These are phyloP conservation scores for Sialis fuliginosa DNA, from an alignment of 2,888 invertebrate species.

Conservation along the genomic window DNA sequence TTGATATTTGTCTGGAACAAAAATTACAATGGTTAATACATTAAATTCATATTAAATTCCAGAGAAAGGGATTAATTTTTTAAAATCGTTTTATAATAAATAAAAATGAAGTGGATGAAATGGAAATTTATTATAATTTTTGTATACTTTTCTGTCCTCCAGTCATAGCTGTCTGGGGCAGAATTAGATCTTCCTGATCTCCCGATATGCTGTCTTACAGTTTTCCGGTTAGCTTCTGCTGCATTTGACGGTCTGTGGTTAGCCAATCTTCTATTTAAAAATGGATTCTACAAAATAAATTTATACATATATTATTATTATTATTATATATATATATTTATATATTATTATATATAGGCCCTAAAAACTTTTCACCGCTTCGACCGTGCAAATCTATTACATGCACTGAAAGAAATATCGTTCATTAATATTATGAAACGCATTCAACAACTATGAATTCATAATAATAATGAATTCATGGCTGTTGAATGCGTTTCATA, in stretches of 20 bases:
- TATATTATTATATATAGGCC: too few relatives aligned
- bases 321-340: not conserved
- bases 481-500: too few relatives aligned
- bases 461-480: too few relatives aligned
- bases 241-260: conserved; percentile 16
- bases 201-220: conserved; percentile 22
- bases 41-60: not conserved
- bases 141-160: conserved; percentile 14
- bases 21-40: not conserved
- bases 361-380: too few relatives aligned
- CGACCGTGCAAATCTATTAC: too few relatives aligned
- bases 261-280: conserved; percentile 21
- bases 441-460: too few relatives aligned
- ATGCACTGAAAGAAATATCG: too few relatives aligned
- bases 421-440: too few relatives aligned
- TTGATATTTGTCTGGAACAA: conserved; percentile 15
- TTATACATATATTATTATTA: not conserved
- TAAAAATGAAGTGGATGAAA: not conserved
- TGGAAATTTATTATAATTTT: not conserved
- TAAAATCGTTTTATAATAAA: not conserved
- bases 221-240: conserved; percentile 13
- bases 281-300: conserved; percentile 34
- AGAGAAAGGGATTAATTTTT: not conserved
- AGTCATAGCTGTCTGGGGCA: conserved; percentile 48
- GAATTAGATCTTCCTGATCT: conserved; percentile 52